Percentiles rank a stretch among this genome's conserved stretches.
Evolutionary conservation across 2,797 vertebrate species (phyloP).

Genomic region (Pteropus rufus): DNA sequence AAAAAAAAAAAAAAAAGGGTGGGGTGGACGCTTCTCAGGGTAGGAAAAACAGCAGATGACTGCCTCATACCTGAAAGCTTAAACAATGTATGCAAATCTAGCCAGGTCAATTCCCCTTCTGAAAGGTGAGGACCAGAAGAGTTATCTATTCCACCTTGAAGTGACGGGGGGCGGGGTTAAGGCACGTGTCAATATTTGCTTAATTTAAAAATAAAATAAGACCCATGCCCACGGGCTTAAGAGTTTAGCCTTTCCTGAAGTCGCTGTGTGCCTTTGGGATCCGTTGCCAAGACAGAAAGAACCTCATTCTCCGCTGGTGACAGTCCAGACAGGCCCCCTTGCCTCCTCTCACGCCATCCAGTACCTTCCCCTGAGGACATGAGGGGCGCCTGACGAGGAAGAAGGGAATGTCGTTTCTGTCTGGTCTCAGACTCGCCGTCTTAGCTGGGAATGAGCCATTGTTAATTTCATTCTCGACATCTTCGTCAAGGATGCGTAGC

Average conservation of each 20-base stretch:
- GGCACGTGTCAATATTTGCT: background rate
- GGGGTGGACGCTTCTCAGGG: background rate
- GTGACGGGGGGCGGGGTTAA: background rate
- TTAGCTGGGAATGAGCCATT: background rate
- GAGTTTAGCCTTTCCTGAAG: background rate
- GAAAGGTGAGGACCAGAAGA: background rate
- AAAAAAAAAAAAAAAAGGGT: background rate
- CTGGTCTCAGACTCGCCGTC: background rate
- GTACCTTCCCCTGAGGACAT: background rate
- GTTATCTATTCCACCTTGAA: background rate
- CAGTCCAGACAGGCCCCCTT: background rate
- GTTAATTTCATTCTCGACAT: background rate
- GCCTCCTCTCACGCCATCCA: background rate
- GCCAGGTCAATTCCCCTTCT: background rate
- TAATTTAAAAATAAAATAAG: conserved; percentile 12
- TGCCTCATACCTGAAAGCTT: background rate
- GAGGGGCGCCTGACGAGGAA: background rate
- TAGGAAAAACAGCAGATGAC: background rate
- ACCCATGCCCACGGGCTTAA: background rate
- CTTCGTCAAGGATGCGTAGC: background rate
- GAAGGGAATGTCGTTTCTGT: conserved; percentile 47
- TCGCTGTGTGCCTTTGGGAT: background rate
- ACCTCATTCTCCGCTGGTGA: background rate
- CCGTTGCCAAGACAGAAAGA: background rate
- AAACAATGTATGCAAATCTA: background rate